phyloP scores from a whole-genome alignment of 2,113 vertebrate genomes.

The Ailuropoda melanoleuca region DNA sequence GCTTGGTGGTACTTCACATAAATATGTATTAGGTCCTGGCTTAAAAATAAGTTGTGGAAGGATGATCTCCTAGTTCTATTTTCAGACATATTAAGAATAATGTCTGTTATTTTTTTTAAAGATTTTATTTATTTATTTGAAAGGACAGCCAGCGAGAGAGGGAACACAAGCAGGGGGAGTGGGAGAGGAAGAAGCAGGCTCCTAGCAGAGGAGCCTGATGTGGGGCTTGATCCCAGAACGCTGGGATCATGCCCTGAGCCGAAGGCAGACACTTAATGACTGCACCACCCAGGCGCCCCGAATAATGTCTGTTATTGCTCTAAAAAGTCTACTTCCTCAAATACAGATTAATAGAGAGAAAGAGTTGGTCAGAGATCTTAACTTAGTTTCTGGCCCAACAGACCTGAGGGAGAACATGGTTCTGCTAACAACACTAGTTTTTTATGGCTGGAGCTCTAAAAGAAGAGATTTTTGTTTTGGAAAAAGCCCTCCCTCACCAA shows the following conservation, averaged over 20 bases:
- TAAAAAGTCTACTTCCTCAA: not conserved
- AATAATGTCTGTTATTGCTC: not conserved
- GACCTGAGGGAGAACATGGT: not conserved
- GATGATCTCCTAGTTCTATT: not conserved
- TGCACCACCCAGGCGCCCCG: too few relatives aligned
- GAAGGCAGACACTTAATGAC: too few relatives aligned
- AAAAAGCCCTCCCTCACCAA: not conserved
- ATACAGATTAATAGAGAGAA: not conserved
- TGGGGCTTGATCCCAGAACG: too few relatives aligned
- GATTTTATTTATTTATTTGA: too few relatives aligned
- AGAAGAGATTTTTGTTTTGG: not conserved
- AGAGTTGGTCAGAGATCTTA: not conserved
- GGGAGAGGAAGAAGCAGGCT: too few relatives aligned
- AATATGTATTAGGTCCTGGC: not conserved
- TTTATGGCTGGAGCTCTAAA: not conserved
- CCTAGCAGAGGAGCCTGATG: too few relatives aligned
- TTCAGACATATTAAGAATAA: not conserved
- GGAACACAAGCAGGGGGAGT: too few relatives aligned
- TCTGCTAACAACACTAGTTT: not conserved
- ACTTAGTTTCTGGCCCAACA: not conserved
- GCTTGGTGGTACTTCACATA: not conserved
- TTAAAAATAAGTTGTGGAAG: constrained; percentile 24
- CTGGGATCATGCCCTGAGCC: too few relatives aligned
- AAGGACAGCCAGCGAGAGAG: too few relatives aligned
- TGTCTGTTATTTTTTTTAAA: not conserved